These are phyloP conservation scores for Disparrhopalites patrizii DNA, from an alignment of 2,888 invertebrate genomes.

Conservation along the genomic window DNA sequence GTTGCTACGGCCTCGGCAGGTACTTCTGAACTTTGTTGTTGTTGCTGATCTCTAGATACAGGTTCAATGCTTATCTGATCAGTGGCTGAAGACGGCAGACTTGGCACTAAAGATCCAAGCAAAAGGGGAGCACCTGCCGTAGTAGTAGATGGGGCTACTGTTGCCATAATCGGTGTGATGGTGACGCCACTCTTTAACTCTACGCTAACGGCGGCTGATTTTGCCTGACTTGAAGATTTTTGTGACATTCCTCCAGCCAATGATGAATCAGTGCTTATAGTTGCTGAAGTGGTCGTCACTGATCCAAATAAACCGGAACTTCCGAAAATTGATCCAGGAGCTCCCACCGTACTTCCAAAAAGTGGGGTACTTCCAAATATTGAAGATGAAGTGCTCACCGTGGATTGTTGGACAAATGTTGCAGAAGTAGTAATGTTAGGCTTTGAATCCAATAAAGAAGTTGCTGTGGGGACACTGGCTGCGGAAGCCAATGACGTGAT, in stretches of 20 bases:
- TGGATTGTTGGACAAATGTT: neutral
- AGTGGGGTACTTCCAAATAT: neutral
- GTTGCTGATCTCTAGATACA: no score
- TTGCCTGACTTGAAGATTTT: no score
- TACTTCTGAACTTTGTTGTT: neutral
- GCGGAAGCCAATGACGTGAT: neutral
- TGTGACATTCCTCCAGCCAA: neutral
- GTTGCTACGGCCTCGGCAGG: no score
- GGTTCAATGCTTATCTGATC: no score
- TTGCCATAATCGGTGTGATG: no score
- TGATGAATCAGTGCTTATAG: no score
- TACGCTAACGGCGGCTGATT: no score
- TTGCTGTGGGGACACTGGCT: neutral
- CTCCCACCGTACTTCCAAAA: neutral
- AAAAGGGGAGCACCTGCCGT: neutral
- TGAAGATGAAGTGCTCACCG: neutral
- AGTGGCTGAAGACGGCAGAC: no score
- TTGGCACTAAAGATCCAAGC: neutral
- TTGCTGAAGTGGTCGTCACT: neutral
- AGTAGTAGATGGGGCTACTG: neutral
- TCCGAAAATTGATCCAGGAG: neutral
- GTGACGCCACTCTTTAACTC: no score
- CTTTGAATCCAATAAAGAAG: neutral
- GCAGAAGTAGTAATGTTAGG: neutral
- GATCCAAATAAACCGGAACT: constrained; percentile 7